Conservation (phyloP, 2,113 vertebrate genomes). For the Phoxinus phoxinus region DNA sequence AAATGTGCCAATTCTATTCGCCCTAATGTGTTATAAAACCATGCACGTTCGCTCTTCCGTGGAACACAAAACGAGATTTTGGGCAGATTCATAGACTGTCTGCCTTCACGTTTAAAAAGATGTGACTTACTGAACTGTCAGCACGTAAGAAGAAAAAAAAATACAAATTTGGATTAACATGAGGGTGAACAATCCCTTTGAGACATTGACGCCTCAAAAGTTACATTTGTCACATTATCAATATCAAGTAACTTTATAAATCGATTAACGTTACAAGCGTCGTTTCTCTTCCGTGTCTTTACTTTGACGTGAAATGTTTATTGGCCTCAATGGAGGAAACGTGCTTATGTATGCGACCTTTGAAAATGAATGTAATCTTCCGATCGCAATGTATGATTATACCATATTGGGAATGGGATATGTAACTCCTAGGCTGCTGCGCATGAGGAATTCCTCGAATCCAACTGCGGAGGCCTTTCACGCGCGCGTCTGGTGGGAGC, state of each 20-base stretch:
- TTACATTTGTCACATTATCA: neutral
- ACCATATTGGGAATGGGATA: neutral
- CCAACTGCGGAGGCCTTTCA: slow-evolving; percentile 33
- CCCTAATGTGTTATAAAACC: too few relatives aligned
- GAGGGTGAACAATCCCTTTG: neutral
- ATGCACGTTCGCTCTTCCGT: neutral
- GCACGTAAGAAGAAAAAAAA: neutral
- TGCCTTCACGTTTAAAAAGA: neutral
- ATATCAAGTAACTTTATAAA: neutral
- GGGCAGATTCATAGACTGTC: too few relatives aligned
- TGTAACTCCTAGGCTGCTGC: neutral
- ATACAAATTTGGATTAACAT: neutral
- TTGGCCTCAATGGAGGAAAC: neutral
- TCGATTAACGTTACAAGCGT: neutral
- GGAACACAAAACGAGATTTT: neutral
- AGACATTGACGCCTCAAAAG: neutral
- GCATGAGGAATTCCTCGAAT: slow-evolving; percentile 47
- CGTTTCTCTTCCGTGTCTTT: neutral
- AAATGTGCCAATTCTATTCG: neutral
- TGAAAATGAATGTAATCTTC: neutral
- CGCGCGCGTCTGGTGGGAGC: slow-evolving; percentile 14
- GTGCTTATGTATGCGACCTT: neutral
- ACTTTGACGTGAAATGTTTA: neutral
- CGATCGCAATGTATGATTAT: neutral
- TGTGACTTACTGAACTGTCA: neutral